Base-by-base conservation (phyloP, 2,888 invertebrate genomes). In the Embidobia sp. region DNA sequence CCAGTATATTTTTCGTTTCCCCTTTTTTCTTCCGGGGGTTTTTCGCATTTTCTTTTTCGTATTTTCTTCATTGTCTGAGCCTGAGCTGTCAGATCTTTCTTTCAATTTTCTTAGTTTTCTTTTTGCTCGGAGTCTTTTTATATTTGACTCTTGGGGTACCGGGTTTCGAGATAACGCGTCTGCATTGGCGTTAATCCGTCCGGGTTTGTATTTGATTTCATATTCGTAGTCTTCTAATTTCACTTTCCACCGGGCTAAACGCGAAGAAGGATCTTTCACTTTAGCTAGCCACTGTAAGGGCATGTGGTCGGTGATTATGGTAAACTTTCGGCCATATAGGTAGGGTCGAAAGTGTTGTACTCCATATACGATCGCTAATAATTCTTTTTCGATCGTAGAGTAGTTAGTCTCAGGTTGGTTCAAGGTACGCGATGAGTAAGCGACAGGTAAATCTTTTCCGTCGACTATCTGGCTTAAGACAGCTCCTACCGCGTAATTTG, bases 91-190 rank as follows among this genome's bases (percentile, higher is more conserved):
- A n/a, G n/a, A n/a, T n/a, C n/a, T n/a, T n/a, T n/a, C n/a, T n/a
- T n/a, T n/a, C n/a, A n/a, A n/a, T n/a, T n/a, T n/a, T n/a, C n/a
- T n/a, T n/a, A n/a, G n/a, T n/a, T n/a, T n/a, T n/a, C n/a, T n/a
- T n/a, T n/a, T n/a, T n/a, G n/a, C n/a, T n/a, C n/a, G n/a, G n/a
- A n/a, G n/a, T n/a, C n/a, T n/a, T n/a, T n/a, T n/a, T n/a, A n/a
- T n/a, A n/a, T n/a, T n/a, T n/a, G n/a, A n/a, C n/a, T 22, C 26
- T 22, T 4, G 3, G 4, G 26, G 37, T 3, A 37, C 37, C 2
- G 53, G 53, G 16, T 53, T 53, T 8, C 53, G 13, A 1, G 53
- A 53, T 6, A 53, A 37, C 2, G 53, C 53, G 37, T 53, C 53
- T 19, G 53, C 33, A 1, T 29, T 29, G 2, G 11, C 29, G 11